Evolutionary conservation across 2,113 vertebrate genomes (phyloP).

Genomic region (Corythoichthys intestinalis): DNA sequence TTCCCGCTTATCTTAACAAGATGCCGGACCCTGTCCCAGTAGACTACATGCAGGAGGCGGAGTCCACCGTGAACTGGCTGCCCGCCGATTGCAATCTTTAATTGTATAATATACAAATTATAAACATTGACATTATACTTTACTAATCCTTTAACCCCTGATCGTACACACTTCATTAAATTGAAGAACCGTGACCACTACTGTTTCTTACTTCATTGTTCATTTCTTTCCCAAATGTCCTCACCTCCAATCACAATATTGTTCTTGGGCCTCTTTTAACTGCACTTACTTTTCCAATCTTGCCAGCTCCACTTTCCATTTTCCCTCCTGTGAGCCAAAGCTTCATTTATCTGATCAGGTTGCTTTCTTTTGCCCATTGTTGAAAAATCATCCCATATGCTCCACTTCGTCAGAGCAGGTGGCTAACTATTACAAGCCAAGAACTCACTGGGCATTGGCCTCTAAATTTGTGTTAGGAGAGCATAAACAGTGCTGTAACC

Average conservation of each 20-base stretch:
- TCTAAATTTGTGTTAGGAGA: constrained; percentile 4
- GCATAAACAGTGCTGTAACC: constrained; percentile 19
- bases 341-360: constrained; percentile 4
- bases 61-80: too few species aligned
- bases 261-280: neutral
- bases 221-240: constrained; percentile 1
- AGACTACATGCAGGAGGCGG: too few species aligned
- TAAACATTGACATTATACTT: neutral
- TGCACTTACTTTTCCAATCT: neutral
- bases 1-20: too few species aligned
- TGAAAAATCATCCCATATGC: constrained; percentile 54
- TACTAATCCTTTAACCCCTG: neutral
- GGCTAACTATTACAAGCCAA: constrained; percentile 50
- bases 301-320: neutral
- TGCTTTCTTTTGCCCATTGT: constrained; percentile 25
- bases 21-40: too few species aligned
- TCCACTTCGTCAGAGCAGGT: constrained; percentile 55
- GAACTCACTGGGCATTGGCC: constrained; percentile 40
- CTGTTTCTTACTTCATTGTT: neutral
- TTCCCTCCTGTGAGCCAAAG: neutral
- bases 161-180: neutral
- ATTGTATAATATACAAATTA: neutral
- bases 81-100: neutral
- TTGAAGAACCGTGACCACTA: neutral
- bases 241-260: constrained; percentile 8